Evolutionary conservation across 37 sponge, comb jelly and placozoan genomes (phyloP).

Genomic region (Eunapius fragilis): DNA sequence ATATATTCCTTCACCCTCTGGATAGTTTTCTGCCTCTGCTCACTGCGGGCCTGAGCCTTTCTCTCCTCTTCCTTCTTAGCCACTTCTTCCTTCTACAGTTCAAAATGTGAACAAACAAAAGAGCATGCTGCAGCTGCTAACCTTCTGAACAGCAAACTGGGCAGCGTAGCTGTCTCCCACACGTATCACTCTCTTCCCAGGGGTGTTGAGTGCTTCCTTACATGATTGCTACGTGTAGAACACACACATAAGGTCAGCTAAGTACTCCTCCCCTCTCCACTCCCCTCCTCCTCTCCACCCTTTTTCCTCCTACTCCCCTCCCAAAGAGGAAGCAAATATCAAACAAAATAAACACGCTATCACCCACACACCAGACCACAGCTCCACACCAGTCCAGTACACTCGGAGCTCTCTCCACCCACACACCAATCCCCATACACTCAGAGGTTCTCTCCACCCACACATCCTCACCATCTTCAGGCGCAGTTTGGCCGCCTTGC

Average conservation of each 20-base stretch:
- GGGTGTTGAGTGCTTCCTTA: background rate
- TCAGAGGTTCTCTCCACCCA: background rate
- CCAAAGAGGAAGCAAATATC: too few relatives aligned
- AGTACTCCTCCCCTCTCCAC: too few relatives aligned
- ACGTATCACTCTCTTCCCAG: constrained; percentile 11
- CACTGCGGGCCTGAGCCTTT: constrained; percentile 11
- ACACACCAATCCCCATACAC: background rate
- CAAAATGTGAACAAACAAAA: background rate
- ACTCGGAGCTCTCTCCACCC: too few relatives aligned
- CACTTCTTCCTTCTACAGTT: constrained; percentile 44
- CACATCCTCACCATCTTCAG: constrained; percentile 26
- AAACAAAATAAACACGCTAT: too few relatives aligned
- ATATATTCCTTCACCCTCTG: constrained; percentile 46
- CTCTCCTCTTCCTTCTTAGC: constrained; percentile 46
- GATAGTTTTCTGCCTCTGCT: constrained; percentile 30
- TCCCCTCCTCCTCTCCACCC: too few relatives aligned
- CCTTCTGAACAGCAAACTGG: constrained; percentile 37
- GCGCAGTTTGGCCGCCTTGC: constrained; percentile 31
- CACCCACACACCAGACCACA: background rate
- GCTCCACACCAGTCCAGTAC: background rate
- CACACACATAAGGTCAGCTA: too few relatives aligned
- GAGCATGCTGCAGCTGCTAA: background rate
- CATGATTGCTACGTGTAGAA: constrained; percentile 26
- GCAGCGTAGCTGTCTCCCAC: constrained; percentile 55
- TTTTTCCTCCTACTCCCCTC: too few relatives aligned